Evolutionary conservation across 2,888 invertebrate species (phyloP), one percentile per base, ranked within the genome.

Genomic region (Melinaea menophilus): DNA sequence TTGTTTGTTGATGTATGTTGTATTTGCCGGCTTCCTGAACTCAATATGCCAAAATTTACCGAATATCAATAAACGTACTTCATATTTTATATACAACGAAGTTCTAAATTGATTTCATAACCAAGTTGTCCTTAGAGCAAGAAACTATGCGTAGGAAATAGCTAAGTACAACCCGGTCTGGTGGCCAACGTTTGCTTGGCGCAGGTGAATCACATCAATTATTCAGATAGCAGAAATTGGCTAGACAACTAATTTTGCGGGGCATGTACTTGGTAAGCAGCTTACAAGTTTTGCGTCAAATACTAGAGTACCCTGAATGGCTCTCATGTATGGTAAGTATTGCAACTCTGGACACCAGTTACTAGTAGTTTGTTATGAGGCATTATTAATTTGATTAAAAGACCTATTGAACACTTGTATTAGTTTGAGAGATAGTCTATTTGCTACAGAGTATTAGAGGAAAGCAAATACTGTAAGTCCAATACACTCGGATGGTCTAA

Each of bases 171-270:
- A 51, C 31, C 51, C 31, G 31, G 31, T 7, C 84, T 79, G 79
- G 82, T 82, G 75, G 85, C 88, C 86, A 88, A 89, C 84, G 83
- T 88, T 88, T 87, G 86, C 80, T 71, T 75, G 79, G 82, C 83
- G 83, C 83, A 82, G 81, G 79, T 78, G 83, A 78, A 77, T 79
- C 77, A 78, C 81, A 83, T 86, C 85, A 87, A 59, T 58, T 58
- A 58, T 46, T 58, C 47, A 58, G 47, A 34, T 58, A 58, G 34
- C 77, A 79, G 79, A 78, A 74, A 73, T 79, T 79, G 82, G 78
- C 78, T 79, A 79, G 79, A 79, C 76, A 78, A 80, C 85, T 84
- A 86, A 88, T 86, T 86, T 85, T 77, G 79, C 73, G 84, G 76
- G 75, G 78, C 76, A 75, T 75, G 75, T 75, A 79, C 31, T 51